Conservation (phyloP, 2,113 vertebrate species). For the Austrofundulus limnaeus region DNA sequence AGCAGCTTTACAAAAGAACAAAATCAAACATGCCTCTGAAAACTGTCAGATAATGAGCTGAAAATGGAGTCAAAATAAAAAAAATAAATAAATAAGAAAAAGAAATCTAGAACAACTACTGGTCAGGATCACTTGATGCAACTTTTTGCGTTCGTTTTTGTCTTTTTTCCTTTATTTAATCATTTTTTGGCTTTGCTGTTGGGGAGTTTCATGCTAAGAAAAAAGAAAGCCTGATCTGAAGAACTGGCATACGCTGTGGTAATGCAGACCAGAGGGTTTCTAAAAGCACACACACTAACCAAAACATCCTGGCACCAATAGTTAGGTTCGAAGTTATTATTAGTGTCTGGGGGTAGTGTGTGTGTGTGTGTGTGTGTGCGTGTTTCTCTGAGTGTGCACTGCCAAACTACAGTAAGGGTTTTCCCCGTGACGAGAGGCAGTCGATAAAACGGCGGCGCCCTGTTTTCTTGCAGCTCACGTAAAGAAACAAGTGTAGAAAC, state of each 20-base stretch:
- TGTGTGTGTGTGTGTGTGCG: slow-evolving; percentile 18
- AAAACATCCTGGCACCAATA: slow-evolving; percentile 66
- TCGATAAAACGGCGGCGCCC: slow-evolving; percentile 39
- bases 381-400: slow-evolving; percentile 18
- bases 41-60: too few species aligned
- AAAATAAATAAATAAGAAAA: too few species aligned
- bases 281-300: slow-evolving; percentile 39
- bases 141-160: neutral
- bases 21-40: too few species aligned
- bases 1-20: too few species aligned
- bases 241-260: slow-evolving; percentile 70
- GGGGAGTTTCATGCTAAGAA: slow-evolving; percentile 63
- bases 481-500: slow-evolving; percentile 18
- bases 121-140: too few species aligned
- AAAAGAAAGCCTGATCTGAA: slow-evolving; percentile 64
- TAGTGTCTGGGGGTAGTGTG: slow-evolving; percentile 58
- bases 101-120: too few species aligned
- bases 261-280: slow-evolving; percentile 76
- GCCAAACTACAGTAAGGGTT: slow-evolving; percentile 61
- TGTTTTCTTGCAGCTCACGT: slow-evolving; percentile 25
- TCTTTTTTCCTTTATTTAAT: slow-evolving; percentile 46
- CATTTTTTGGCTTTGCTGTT: slow-evolving; percentile 20
- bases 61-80: too few species aligned
- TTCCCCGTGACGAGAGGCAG: slow-evolving; percentile 67
- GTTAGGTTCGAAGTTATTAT: slow-evolving; percentile 71